Percentiles rank a stretch among this genome's conserved stretches.
Conservation (phyloP, 2,113 vertebrate species). For the Struthio camelus region DNA sequence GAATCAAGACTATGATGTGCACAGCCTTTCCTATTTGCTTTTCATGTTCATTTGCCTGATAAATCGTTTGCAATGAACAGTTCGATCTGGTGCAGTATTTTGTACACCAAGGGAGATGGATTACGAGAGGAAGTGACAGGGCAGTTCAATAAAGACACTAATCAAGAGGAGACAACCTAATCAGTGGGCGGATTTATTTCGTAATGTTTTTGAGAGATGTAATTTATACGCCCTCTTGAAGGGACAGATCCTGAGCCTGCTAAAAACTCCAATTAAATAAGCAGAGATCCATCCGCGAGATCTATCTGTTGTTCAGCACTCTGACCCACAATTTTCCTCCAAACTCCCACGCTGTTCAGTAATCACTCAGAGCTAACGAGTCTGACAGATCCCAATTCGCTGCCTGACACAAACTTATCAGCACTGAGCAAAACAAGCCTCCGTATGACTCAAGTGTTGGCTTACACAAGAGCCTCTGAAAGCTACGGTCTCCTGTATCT, state of each 20-base stretch:
- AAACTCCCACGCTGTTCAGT: neutral
- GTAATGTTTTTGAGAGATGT: neutral
- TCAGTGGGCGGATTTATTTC: neutral
- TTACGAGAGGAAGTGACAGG: neutral
- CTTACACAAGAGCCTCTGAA: neutral
- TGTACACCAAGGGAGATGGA: rapidly evolving
- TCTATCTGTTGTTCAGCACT: neutral
- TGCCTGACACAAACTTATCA: neutral
- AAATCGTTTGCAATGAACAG: neutral
- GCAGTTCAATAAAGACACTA: neutral
- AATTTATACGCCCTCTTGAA: neutral
- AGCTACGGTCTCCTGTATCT: neutral
- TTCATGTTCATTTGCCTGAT: neutral
- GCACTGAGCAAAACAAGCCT: neutral
- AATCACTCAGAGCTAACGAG: neutral
- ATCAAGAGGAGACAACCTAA: neutral
- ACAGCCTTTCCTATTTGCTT: neutral
- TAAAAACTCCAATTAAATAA: neutral
- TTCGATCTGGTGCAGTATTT: neutral
- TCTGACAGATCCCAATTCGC: neutral
- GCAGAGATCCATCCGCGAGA: neutral
- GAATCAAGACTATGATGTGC: neutral
- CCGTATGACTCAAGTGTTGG: neutral
- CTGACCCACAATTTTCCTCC: neutral
- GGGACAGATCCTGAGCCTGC: neutral